Percentiles rank a stretch among this genome's conserved stretches.
Conservation (phyloP, 1,140 invertebrate species). For the Monomorium pharaonis region DNA sequence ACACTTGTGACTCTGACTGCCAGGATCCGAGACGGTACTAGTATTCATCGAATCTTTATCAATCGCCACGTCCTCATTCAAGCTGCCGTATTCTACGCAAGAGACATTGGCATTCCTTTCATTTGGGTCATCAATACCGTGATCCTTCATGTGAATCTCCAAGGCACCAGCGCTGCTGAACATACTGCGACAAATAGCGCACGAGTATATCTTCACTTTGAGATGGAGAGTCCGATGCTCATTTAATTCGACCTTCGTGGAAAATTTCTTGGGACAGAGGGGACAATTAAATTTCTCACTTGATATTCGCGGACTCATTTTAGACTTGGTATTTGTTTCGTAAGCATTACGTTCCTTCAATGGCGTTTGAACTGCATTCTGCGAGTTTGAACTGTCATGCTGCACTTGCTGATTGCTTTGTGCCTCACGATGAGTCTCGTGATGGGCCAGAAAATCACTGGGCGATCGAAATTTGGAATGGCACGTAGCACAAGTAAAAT, state of each 20-base stretch:
- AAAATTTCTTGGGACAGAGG: constrained; percentile 88
- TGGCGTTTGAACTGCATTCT: constrained; percentile 6
- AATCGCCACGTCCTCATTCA: constrained; percentile 40
- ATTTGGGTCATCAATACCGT: constrained; percentile 79
- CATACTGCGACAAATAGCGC: constrained; percentile 86
- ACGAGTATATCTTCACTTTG: constrained; percentile 88
- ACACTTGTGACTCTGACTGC: constrained; percentile 83
- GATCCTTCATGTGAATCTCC: constrained; percentile 86
- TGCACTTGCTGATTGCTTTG: background rate
- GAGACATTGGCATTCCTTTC: constrained; percentile 76
- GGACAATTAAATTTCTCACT: constrained; percentile 85
- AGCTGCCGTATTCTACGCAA: constrained; percentile 64
- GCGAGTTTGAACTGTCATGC: background rate
- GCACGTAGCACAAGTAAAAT: constrained; percentile 77
- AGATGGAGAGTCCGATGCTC: constrained; percentile 89
- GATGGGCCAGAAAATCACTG: constrained; percentile 77
- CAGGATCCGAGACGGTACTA: constrained; percentile 71
- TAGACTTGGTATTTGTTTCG: constrained; percentile 36
- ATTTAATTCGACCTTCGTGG: constrained; percentile 86
- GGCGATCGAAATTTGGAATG: constrained; percentile 58
- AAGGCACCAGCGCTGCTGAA: constrained; percentile 87
- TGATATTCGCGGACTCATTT: background rate
- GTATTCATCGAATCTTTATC: constrained; percentile 47
- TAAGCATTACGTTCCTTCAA: constrained; percentile 63
- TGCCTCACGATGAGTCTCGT: constrained; percentile 75